phyloP scores from a whole-genome alignment of 2,888 invertebrate species.

The Cephonodes hylas region DNA sequence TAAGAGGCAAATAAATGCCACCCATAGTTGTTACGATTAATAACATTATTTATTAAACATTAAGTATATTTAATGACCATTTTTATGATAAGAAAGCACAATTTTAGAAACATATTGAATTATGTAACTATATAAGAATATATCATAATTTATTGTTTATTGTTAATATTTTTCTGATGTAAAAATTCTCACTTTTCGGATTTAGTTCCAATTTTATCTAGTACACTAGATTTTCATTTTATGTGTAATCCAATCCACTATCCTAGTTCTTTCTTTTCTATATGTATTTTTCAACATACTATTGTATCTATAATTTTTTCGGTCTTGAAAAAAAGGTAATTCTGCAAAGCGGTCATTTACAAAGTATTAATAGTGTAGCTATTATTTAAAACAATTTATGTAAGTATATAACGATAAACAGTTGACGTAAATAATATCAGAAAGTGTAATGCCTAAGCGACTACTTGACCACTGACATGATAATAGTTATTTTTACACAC shows the following conservation, averaged over 20 bases:
- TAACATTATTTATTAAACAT: not conserved
- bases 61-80: not conserved
- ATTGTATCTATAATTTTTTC: too few species aligned
- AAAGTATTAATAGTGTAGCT: not conserved
- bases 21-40: not conserved
- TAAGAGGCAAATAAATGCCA: not conserved
- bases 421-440: not conserved
- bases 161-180: not conserved
- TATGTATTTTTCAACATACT: too few species aligned
- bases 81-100: not conserved
- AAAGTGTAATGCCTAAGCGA: not conserved
- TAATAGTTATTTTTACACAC: conserved; percentile 22
- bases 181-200: too few species aligned
- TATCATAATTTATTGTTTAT: not conserved
- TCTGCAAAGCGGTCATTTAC: too few species aligned
- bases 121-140: not conserved
- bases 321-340: too few species aligned
- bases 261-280: too few species aligned
- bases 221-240: too few species aligned
- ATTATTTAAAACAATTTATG: not conserved
- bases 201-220: too few species aligned
- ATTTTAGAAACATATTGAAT: not conserved
- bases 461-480: conserved; percentile 1
- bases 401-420: too few species aligned
- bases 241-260: too few species aligned